Conservation (phyloP, 2,888 invertebrate genomes). For the Pristionchus exspectatus region DNA sequence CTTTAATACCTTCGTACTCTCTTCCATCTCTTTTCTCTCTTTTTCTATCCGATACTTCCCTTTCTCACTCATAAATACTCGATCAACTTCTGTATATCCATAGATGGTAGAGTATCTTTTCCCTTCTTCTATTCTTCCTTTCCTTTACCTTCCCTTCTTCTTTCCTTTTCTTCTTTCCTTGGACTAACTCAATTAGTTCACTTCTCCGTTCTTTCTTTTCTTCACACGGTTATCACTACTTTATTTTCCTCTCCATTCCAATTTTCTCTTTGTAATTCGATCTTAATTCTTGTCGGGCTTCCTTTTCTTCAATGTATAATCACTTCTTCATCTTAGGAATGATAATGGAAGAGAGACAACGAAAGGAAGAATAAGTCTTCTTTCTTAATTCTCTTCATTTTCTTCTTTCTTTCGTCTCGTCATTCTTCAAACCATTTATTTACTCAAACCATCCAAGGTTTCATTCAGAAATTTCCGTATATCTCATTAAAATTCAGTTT, state of each 20-base stretch:
- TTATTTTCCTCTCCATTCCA: neutral
- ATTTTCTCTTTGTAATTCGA: neutral
- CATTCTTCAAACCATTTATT: neutral
- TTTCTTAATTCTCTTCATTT: neutral
- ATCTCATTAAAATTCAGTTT: neutral
- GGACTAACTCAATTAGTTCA: constrained; percentile 9
- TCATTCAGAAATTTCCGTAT: neutral
- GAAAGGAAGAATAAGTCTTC: constrained; percentile 12
- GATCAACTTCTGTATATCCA: neutral
- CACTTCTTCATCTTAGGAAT: neutral
- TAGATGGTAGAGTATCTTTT: neutral
- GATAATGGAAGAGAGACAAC: neutral
- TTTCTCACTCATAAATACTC: neutral
- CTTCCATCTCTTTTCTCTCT: neutral
- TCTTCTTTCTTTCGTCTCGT: neutral
- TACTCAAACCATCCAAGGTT: neutral
- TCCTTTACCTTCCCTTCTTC: neutral
- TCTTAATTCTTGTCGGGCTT: neutral
- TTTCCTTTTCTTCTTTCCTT: neutral
- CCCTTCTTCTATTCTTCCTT: neutral
- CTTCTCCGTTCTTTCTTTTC: neutral
- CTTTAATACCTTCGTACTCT: constrained; percentile 21
- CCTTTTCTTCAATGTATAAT: neutral
- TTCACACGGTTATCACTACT: constrained; percentile 6
- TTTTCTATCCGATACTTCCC: neutral